phyloP scores from a whole-genome alignment of 1,140 invertebrate genomes.

The Atta colombica region DNA sequence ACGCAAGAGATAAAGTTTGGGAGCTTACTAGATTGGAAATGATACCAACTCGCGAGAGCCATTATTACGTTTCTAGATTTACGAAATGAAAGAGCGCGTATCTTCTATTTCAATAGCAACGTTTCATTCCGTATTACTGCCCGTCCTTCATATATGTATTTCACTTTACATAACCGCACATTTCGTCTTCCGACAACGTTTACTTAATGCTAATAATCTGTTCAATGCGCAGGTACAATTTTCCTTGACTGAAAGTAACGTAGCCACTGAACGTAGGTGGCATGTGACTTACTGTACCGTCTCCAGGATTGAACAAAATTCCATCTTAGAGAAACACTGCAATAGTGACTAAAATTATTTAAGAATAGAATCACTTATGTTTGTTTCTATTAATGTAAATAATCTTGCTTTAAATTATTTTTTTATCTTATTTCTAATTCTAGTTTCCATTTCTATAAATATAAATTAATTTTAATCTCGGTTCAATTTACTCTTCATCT shows the following conservation, averaged over 20 bases:
- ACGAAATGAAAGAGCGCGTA: conserved; percentile 31
- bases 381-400: too few species aligned
- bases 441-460: too few species aligned
- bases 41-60: conserved; percentile 1
- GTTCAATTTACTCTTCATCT: too few species aligned
- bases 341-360: background rate
- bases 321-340: background rate
- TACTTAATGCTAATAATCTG: conserved; percentile 19
- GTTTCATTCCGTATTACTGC: background rate
- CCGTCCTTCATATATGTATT: conserved; percentile 29
- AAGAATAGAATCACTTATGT: background rate
- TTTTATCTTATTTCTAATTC: too few species aligned
- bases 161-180: background rate
- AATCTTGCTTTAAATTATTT: too few species aligned
- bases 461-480: too few species aligned
- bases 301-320: background rate
- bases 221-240: conserved; percentile 17
- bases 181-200: conserved; percentile 22
- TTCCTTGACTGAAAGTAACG: background rate
- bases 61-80: conserved; percentile 36
- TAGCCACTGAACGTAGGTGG: background rate
- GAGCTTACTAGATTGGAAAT: conserved; percentile 20
- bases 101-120: conserved; percentile 20
- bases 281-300: conserved; percentile 3
- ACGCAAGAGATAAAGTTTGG: conserved; percentile 33